Evolutionary conservation across 2,113 vertebrate genomes (phyloP).

Genomic region (Cebidichthys violaceus): DNA sequence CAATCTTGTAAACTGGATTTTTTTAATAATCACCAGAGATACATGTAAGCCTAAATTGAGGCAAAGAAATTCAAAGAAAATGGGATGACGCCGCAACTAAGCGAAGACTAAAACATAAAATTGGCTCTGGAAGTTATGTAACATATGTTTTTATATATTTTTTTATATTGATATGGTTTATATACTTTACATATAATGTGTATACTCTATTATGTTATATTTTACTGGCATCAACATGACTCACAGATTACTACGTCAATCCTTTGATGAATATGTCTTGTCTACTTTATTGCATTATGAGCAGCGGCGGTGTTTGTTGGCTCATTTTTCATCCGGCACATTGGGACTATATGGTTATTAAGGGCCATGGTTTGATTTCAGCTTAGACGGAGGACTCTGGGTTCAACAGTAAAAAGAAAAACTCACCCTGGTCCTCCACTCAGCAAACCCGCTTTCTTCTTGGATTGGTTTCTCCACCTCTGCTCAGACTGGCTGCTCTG

Average conservation of each 20-base stretch:
- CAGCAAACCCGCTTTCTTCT: neutral
- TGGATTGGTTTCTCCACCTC: slow-evolving; percentile 3
- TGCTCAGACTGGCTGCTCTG: slow-evolving; percentile 11
- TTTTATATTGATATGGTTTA: slow-evolving; percentile 19
- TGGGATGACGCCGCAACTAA: neutral
- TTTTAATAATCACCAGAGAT: neutral
- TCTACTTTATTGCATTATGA: slow-evolving; percentile 57
- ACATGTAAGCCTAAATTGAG: neutral
- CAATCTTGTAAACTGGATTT: neutral
- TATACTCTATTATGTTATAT: neutral
- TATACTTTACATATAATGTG: neutral
- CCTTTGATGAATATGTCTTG: slow-evolving; percentile 55
- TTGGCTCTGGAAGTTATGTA: slow-evolving; percentile 2
- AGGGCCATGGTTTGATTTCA: slow-evolving; percentile 45
- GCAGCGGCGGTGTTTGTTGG: slow-evolving; percentile 51
- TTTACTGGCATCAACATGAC: slow-evolving; percentile 11
- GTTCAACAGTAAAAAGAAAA: neutral
- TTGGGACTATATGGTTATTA: slow-evolving; percentile 56
- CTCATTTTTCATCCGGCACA: slow-evolving; percentile 62
- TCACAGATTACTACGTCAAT: slow-evolving; percentile 21
- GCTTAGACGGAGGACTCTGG: neutral
- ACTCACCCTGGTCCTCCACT: neutral
- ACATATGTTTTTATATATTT: neutral
- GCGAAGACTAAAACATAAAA: neutral
- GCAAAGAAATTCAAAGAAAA: slow-evolving; percentile 10